Percentiles rank a stretch among this genome's conserved stretches.
Conservation (phyloP, 2,888 invertebrate species). For the Apotomis turbidana region DNA sequence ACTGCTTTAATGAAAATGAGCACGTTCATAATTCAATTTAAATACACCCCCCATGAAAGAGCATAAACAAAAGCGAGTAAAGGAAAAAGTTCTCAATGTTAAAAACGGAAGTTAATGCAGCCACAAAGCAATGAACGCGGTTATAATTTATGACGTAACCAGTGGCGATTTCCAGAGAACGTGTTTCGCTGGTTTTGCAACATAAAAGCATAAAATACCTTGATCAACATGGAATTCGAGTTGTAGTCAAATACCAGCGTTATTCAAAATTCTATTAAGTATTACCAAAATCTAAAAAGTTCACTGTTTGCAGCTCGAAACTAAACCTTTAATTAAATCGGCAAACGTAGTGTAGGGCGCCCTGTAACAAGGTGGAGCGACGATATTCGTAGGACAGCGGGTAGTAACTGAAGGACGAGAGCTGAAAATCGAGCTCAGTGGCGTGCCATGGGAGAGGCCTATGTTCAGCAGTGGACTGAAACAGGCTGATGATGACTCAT, state of each 20-base stretch:
- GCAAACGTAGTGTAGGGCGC: too few species aligned
- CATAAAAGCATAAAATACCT: constrained; percentile 51
- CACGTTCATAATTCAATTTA: not conserved
- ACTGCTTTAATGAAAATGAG: too few species aligned
- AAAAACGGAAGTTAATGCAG: constrained; percentile 44
- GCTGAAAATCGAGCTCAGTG: too few species aligned
- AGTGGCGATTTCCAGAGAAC: constrained; percentile 49
- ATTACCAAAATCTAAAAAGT: too few species aligned
- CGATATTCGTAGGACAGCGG: too few species aligned
- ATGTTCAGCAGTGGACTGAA: too few species aligned
- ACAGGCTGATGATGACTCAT: too few species aligned
- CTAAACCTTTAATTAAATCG: too few species aligned
- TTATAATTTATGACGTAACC: constrained; percentile 59
- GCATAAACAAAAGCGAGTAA: constrained; percentile 10
- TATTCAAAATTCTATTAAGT: not conserved
- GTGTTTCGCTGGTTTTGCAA: constrained; percentile 49
- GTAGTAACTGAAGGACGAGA: too few species aligned
- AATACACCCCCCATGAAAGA: not conserved
- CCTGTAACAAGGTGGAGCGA: too few species aligned
- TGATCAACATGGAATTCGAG: not conserved
- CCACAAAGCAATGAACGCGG: constrained; percentile 54
- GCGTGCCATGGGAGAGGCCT: too few species aligned
- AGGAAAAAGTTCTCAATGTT: constrained; percentile 25
- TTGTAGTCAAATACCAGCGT: not conserved
- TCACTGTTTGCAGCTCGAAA: too few species aligned